phyloP scores from a whole-genome alignment of 2,113 vertebrate genomes.

The Tauraco erythrolophus region DNA sequence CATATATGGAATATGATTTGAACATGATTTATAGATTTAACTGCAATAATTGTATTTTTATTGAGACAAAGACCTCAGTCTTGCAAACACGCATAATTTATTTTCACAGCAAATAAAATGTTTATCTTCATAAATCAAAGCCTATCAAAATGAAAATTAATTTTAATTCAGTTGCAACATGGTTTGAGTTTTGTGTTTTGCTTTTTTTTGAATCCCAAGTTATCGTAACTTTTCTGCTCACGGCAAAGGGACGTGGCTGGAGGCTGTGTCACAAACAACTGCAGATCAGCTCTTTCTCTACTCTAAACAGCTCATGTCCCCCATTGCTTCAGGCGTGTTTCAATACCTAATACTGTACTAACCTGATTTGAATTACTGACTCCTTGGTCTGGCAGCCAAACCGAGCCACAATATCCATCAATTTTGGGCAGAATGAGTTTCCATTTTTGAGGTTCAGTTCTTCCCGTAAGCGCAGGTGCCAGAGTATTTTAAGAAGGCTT shows the following conservation, averaged over 20 bases:
- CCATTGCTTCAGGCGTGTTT: neutral
- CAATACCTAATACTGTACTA: neutral
- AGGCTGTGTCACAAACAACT: neutral
- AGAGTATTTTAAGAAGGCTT: neutral
- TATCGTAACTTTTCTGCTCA: neutral
- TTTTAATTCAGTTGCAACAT: neutral
- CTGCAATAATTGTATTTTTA: neutral
- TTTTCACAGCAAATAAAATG: slow-evolving; percentile 1
- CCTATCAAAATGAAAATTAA: neutral
- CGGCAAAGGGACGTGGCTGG: neutral
- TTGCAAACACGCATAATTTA: neutral
- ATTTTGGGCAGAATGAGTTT: neutral
- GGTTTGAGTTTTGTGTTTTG: neutral
- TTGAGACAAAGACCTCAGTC: neutral
- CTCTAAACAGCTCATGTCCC: neutral
- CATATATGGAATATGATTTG: fast-evolving
- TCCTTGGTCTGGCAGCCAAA: neutral
- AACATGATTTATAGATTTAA: neutral
- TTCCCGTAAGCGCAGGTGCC: neutral
- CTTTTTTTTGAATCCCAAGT: neutral
- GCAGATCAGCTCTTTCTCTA: neutral
- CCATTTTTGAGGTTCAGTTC: neutral
- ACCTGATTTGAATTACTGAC: neutral
- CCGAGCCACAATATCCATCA: neutral
- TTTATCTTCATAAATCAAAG: neutral